These are phyloP conservation scores for Tipula helvola DNA, from an alignment of 2,888 invertebrate genomes.

Conservation along the genomic window DNA sequence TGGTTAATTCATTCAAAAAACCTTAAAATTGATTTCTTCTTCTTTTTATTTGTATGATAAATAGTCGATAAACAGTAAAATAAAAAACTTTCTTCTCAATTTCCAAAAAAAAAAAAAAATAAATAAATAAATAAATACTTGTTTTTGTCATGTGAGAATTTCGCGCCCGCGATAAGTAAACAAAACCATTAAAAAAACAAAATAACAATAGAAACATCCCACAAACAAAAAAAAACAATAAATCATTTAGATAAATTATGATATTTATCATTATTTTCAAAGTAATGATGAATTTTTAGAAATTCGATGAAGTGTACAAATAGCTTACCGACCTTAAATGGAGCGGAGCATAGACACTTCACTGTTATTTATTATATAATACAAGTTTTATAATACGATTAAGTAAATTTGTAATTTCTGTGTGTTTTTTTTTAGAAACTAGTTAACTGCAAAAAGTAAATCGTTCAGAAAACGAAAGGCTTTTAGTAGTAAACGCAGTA, in stretches of 20 bases:
- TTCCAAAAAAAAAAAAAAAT: background rate
- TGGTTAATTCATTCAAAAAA: background rate
- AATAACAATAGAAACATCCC: background rate
- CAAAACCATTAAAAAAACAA: background rate
- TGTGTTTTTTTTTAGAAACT: too few species aligned
- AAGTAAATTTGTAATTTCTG: too few species aligned
- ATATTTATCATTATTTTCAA: background rate
- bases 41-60: background rate
- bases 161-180: background rate
- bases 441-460: too few species aligned
- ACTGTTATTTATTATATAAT: too few species aligned
- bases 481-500: too few species aligned
- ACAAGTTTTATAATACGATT: too few species aligned
- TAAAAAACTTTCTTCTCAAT: background rate
- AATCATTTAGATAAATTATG: background rate
- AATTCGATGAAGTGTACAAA: background rate
- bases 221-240: background rate
- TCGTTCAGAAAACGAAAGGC: too few species aligned
- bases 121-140: background rate
- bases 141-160: background rate
- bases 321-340: background rate
- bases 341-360: background rate
- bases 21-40: background rate
- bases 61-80: background rate
- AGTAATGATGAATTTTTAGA: background rate